Percentiles rank a stretch among this genome's conserved stretches.
Evolutionary conservation across 2,113 vertebrate genomes (phyloP).

Genomic region (Glareola pratincola): DNA sequence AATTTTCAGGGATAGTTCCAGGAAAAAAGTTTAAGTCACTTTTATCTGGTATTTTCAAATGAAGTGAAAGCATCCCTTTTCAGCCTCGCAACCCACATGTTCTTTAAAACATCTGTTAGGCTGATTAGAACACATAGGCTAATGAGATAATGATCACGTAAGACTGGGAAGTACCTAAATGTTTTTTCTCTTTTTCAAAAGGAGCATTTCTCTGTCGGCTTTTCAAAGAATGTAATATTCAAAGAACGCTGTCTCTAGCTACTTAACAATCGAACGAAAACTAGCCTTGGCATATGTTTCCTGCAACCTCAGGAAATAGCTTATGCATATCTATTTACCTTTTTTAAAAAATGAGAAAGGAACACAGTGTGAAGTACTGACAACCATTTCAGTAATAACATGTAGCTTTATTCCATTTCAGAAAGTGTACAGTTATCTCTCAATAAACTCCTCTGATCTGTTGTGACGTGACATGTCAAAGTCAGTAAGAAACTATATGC

Average conservation of each 20-base stretch:
- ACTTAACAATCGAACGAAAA: background rate
- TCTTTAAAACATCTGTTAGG: background rate
- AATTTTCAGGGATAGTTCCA: background rate
- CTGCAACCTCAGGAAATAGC: background rate
- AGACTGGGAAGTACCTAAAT: slow-evolving; percentile 44
- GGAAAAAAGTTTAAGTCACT: background rate
- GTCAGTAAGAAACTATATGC: background rate
- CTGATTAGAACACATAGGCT: background rate
- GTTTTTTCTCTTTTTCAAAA: background rate
- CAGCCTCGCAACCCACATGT: background rate
- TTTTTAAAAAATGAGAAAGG: background rate
- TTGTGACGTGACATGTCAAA: background rate
- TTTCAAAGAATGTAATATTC: background rate
- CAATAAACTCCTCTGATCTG: background rate
- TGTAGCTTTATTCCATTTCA: background rate
- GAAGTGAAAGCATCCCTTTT: background rate
- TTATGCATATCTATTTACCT: background rate
- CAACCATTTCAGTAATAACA: background rate
- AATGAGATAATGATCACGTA: slow-evolving; percentile 1
- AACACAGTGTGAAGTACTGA: background rate
- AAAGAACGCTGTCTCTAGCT: background rate
- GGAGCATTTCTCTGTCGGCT: background rate
- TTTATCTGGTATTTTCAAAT: background rate
- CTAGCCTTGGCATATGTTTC: background rate
- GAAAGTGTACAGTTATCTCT: background rate